These are phyloP conservation scores for Cynaeus angustus DNA, from an alignment of 2,888 invertebrate species.

Conservation along the genomic window DNA sequence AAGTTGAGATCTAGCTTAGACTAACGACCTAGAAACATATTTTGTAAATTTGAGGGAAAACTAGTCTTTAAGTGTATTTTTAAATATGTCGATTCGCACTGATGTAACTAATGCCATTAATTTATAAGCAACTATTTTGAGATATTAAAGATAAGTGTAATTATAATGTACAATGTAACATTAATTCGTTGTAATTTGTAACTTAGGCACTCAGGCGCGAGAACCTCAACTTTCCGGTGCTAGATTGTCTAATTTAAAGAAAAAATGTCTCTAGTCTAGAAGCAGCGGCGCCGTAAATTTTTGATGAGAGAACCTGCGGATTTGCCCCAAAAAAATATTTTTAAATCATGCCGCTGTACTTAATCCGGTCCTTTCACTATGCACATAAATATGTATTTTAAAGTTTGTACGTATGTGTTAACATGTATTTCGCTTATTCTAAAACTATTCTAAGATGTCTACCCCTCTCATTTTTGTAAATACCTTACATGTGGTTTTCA, in stretches of 20 bases:
- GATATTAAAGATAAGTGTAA: slow-evolving; percentile 40
- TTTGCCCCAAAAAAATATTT: not conserved
- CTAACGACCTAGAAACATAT: slow-evolving; percentile 43
- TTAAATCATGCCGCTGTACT: slow-evolving; percentile 7
- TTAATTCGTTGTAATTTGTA: slow-evolving; percentile 41
- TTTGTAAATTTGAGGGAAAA: slow-evolving; percentile 42
- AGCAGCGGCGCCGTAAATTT: not conserved
- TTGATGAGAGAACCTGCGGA: not conserved
- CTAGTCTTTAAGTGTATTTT: slow-evolving; percentile 49
- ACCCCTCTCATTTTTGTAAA: slow-evolving; percentile 43
- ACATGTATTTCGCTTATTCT: slow-evolving; percentile 46
- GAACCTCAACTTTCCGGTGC: not conserved
- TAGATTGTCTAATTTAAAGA: too few species aligned
- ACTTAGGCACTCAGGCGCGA: slow-evolving; percentile 7
- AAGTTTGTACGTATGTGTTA: slow-evolving; percentile 47
- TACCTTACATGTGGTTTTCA: slow-evolving; percentile 46
- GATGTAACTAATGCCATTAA: slow-evolving; percentile 48
- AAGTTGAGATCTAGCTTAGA: slow-evolving; percentile 40
- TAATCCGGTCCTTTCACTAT: slow-evolving; percentile 23
- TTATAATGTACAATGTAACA: slow-evolving; percentile 41
- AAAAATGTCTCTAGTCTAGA: too few species aligned
- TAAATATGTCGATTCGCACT: slow-evolving; percentile 49
- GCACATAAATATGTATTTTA: slow-evolving; percentile 45
- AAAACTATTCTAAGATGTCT: slow-evolving; percentile 38
- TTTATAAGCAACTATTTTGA: slow-evolving; percentile 48